Conservation (phyloP, 2,888 invertebrate genomes). For the Lapara coniferarum region DNA sequence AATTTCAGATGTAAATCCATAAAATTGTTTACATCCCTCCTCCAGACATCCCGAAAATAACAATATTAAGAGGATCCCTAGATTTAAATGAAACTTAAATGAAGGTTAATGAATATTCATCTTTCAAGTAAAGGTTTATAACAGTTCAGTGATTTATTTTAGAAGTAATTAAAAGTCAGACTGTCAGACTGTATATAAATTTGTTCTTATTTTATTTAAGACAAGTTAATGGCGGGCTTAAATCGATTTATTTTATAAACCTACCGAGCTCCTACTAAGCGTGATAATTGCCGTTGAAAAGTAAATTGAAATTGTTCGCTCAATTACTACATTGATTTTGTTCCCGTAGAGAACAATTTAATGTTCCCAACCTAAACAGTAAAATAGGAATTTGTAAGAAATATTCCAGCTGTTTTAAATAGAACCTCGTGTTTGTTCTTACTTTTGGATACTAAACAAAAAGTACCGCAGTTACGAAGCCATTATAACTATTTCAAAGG, state of each 20-base stretch:
- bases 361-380: not conserved
- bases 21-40: constrained; percentile 13
- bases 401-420: too few species aligned
- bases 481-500: not conserved
- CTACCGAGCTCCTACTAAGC: constrained; percentile 22
- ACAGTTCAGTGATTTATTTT: constrained; percentile 18
- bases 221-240: constrained; percentile 22
- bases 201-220: constrained; percentile 25
- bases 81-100: constrained; percentile 14
- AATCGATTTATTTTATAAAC: constrained; percentile 30
- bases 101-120: constrained; percentile 26
- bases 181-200: constrained; percentile 27
- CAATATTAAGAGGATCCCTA: constrained; percentile 20
- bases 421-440: too few species aligned
- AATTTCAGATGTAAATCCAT: constrained; percentile 11
- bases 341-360: constrained; percentile 17
- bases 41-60: constrained; percentile 3
- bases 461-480: too few species aligned
- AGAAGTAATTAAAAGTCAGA: constrained; percentile 26
- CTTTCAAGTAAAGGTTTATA: constrained; percentile 24
- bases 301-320: constrained; percentile 36
- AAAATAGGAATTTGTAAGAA: not conserved
- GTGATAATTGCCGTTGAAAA: constrained; percentile 28
- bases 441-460: too few species aligned
- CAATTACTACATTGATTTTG: constrained; percentile 30